Base-by-base conservation (phyloP, 2,797 vertebrate genomes). In the Anguilla marmorata region DNA sequence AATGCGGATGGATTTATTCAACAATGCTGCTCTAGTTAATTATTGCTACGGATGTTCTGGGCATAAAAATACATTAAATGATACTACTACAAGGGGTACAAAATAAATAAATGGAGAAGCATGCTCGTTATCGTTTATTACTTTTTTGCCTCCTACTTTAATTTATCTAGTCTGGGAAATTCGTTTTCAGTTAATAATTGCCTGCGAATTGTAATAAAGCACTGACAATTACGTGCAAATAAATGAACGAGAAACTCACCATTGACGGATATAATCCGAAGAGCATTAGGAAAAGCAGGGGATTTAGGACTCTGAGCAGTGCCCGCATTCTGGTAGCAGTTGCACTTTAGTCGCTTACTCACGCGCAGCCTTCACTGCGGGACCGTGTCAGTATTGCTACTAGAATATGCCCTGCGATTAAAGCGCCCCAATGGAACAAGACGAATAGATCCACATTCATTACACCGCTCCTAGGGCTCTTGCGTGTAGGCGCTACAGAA, bases 181-280 rank as follows among this genome's bases (percentile, higher is more conserved):
- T 30, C 52, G 12, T 27, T 33, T 14, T 19, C 50, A 0, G 52
- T 33, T 33, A 30, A 54, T 12, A 19, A 63, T 58, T 56, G 21
- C 50, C 1, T 50, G 45, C 24, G 33, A 54, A 79, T 14, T 58
- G 58, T 37, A 8, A 21, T 0, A 66, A 19, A 74, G 3, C 1
- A 0, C 48, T 69, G 69, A 45, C 54, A 83, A 58, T 50, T 52
- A 24, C 50, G 45, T 24, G 50, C 30, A 48, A 21, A 63, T 52
- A 76, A 63, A 85, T 41, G 52, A 84, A 48, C 11, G 83, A n/a
- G 12, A 50, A 92, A 95, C 97, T 93, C 97, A 99, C 98, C 98
- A 97, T 95, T 69, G 98, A 97, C 80, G 97, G 97, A 27, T 96
- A 96, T 89, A 97, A 95, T 94, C 97, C 97, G 93, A 96, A 97